Base-by-base conservation (phyloP, 2,888 invertebrate species). In the Dorcus parallelipipedus region DNA sequence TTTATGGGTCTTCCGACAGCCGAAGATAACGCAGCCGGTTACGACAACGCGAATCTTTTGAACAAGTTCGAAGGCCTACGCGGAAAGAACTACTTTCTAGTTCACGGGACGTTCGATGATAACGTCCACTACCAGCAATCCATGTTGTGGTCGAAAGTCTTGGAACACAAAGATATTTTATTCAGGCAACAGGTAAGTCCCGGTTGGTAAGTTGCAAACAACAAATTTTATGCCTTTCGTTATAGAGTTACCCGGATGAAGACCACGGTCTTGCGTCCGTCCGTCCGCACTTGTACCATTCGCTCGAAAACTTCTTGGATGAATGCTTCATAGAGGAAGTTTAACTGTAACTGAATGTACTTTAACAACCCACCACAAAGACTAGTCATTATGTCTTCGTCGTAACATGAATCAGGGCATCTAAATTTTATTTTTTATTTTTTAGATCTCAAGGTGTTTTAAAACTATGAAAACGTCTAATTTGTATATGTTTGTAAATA, bases 41-140 rank as follows among this genome's bases (percentile, higher is more conserved):
- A 97, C 75, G 79, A 83, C 49, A 82, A 83, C 40, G 89, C 93
- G 0, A 90, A 93, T 61, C 83, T 97, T 4, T 84, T 93, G 33
- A 86, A 85, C 59, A 86, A 84, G 68, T 85, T 83, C 39, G 80
- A 83, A 48, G 78, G 78, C 40, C 76, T 82, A 63, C 78, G 82
- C 9, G 82, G 86, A 69, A 95, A 96, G 76, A 85, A 89, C 62
- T 96, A 91, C 78, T 87, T 97, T 76, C 79, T 99, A 54, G 87
- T 97, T 60, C 98, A 98, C 78, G 98, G 98, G 56, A 96, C 96
- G 2, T 87, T 91, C 10, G 95, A 95, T 73, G 94, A 95, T 76
- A 98, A 98, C 78, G 98, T 98, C 1, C 98, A 98, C 78, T 97
- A 95, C 79, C 97, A 97, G 76, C 96, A 98, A 77, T 90, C 95